Evolutionary conservation across 2,888 invertebrate genomes (phyloP).

Genomic region (Cephus runcator): DNA sequence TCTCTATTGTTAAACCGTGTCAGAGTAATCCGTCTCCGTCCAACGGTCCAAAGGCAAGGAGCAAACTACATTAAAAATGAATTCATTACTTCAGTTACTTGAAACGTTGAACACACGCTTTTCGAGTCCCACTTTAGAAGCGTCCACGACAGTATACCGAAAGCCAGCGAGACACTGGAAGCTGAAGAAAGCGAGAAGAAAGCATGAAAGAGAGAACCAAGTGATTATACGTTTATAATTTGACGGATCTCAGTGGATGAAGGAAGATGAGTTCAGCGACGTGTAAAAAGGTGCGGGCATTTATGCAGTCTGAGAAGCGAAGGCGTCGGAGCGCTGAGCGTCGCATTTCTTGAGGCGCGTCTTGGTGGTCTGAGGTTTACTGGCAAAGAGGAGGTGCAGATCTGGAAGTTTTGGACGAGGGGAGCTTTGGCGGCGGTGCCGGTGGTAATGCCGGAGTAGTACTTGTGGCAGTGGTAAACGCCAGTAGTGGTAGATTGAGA

Average conservation of each 20-base stretch:
- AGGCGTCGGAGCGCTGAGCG: constrained; percentile 13
- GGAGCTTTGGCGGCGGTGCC: background rate
- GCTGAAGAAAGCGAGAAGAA: background rate
- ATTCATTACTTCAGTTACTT: background rate
- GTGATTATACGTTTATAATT: background rate
- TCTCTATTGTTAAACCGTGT: background rate
- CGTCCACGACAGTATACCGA: background rate
- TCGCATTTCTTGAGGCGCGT: constrained; percentile 11
- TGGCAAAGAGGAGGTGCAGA: background rate
- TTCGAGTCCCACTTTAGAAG: background rate
- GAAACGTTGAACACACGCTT: background rate
- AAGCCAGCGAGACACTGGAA: background rate
- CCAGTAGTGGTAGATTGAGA: background rate
- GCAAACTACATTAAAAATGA: background rate
- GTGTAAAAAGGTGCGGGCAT: constrained; percentile 19
- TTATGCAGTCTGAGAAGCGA: constrained; percentile 14
- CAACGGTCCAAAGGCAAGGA: background rate
- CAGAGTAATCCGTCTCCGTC: background rate
- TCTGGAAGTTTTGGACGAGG: background rate
- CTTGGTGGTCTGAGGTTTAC: constrained; percentile 5
- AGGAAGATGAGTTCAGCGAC: constrained; percentile 4
- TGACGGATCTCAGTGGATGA: constrained; percentile 10
- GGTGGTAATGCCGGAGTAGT: background rate
- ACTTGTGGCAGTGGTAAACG: background rate
- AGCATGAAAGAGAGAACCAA: background rate